Conservation (phyloP, 2,113 vertebrate genomes). For the Hoplias malabaricus region DNA sequence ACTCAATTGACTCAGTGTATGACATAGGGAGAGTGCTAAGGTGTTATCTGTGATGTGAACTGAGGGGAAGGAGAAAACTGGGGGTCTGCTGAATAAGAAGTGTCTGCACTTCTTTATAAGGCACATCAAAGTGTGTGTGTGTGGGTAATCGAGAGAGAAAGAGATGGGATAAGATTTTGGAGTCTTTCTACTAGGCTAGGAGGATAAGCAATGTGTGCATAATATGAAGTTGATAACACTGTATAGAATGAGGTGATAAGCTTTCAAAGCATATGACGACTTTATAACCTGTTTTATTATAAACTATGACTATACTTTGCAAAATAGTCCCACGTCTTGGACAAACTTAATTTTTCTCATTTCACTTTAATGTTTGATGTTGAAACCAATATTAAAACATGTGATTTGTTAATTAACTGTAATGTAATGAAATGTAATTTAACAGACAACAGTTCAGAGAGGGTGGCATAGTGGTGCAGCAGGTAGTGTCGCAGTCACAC, state of each 20-base stretch:
- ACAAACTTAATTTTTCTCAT: too few relatives aligned
- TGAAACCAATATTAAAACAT: too few relatives aligned
- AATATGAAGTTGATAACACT: background rate
- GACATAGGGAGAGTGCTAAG: background rate
- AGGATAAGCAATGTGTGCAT: background rate
- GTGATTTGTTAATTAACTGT: too few relatives aligned
- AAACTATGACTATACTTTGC: too few relatives aligned
- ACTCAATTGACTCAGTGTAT: conserved; percentile 22
- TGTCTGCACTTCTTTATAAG: background rate
- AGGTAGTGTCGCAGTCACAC: too few relatives aligned
- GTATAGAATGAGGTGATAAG: background rate
- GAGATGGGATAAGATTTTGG: background rate
- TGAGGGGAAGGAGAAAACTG: background rate
- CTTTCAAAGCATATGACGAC: background rate
- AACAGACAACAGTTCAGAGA: too few relatives aligned
- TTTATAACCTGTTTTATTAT: background rate
- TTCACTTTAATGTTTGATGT: too few relatives aligned
- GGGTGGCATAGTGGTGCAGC: too few relatives aligned
- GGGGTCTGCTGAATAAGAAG: background rate
- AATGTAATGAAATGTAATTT: too few relatives aligned
- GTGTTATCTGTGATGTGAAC: conserved; percentile 29
- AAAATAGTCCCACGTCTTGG: too few relatives aligned
- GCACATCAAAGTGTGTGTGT: background rate
- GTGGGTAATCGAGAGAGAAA: background rate
- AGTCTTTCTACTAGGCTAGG: background rate